A percentile compares a stretch with the other conserved stretches of the same genome.
Evolutionary conservation across 2,113 vertebrate genomes (phyloP).

Genomic region (chimpanzee (Pan troglodytes)): NHGRI_mPanTro3-v2.1_pri NC_072419.2:63830001-63830500

Average conservation of each 20-base stretch:
- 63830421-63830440: no score
- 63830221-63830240: not conserved
- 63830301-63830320: no score
- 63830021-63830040: not conserved
- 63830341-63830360: no score
- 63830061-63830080: not conserved
- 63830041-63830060: not conserved
- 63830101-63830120: not conserved
- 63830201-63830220: not conserved
- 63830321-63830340: not conserved
- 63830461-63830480: accelerated
- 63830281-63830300: not conserved
- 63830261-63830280: not conserved
- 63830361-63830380: not conserved
- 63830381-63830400: no score
- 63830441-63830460: not conserved
- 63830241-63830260: not conserved
- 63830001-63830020: not conserved
- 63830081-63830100: not conserved
- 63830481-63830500: accelerated
- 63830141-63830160: not conserved
- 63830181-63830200: not conserved
- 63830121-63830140: not conserved
- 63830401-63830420: not conserved
- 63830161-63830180: not conserved